A percentile compares a stretch with the other conserved stretches of the same genome.
These are phyloP conservation scores for Amphipyra tragopoginis DNA, from an alignment of 2,888 invertebrate genomes.

Conservation along the genomic window DNA sequence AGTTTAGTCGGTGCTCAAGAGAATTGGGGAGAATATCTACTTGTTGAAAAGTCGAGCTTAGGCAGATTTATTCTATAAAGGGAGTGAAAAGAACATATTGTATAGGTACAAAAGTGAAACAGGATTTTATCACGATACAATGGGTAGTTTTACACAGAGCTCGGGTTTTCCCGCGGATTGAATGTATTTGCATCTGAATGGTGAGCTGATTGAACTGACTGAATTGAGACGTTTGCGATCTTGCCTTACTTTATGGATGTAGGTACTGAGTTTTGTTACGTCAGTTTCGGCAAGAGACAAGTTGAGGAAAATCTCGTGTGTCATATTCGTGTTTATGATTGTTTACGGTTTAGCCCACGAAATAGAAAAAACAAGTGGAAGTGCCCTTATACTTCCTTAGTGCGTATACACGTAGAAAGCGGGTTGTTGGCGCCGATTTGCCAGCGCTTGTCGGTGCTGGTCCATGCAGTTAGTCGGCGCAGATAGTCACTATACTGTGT, in stretches of 20 bases:
- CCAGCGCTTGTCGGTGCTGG: no score
- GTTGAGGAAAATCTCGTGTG: no score
- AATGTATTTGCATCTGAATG: conserved; percentile 61
- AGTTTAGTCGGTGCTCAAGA: no score
- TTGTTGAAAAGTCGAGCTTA: background rate
- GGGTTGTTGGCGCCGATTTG: no score
- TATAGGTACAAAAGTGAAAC: conserved; percentile 17
- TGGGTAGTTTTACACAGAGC: conserved; percentile 26
- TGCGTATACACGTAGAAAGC: no score
- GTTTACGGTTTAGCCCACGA: no score
- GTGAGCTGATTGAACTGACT: conserved; percentile 44
- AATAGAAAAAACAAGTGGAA: no score
- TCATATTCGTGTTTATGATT: no score
- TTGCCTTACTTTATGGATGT: conserved; percentile 12
- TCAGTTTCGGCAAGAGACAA: background rate
- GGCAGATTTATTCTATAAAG: background rate
- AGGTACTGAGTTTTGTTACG: conserved; percentile 2
- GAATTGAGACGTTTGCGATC: conserved; percentile 31
- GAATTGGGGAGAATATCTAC: no score
- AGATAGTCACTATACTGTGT: no score
- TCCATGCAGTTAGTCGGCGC: no score
- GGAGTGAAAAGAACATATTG: conserved; percentile 4
- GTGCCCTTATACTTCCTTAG: no score
- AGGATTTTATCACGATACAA: conserved; percentile 30
- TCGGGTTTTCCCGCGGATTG: conserved; percentile 31